These are phyloP conservation scores for Dorcus hopei DNA, from an alignment of 2,888 invertebrate species.

Conservation along the genomic window DNA sequence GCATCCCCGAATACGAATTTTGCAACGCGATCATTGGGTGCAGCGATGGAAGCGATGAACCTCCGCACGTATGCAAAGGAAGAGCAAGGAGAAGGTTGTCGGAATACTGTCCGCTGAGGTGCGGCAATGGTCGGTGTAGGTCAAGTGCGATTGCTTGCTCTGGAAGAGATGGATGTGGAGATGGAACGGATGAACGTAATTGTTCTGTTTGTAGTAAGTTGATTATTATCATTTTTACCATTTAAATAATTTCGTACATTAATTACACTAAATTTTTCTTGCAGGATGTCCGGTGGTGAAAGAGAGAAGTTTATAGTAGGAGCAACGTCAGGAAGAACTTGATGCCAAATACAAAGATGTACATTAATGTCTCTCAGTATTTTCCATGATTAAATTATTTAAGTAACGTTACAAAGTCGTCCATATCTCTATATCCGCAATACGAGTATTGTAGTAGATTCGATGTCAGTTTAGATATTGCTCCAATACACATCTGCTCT, in stretches of 20 bases:
- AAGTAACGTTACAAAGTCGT: neutral
- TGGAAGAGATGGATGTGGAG: slow-evolving; percentile 87
- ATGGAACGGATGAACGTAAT: slow-evolving; percentile 81
- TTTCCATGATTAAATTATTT: neutral
- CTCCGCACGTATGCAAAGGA: slow-evolving; percentile 70
- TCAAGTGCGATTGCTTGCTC: slow-evolving; percentile 88
- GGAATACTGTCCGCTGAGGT: slow-evolving; percentile 77
- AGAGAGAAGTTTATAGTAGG: slow-evolving; percentile 23
- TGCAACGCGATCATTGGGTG: slow-evolving; percentile 85
- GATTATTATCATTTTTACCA: neutral
- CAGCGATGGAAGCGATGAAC: slow-evolving; percentile 86
- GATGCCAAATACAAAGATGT: slow-evolving; percentile 17
- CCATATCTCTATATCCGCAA: neutral
- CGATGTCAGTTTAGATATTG: no score
- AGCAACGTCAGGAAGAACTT: neutral
- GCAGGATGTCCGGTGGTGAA: slow-evolving; percentile 31
- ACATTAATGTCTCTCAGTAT: slow-evolving; percentile 8
- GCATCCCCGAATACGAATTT: slow-evolving; percentile 85
- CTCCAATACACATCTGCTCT: no score
- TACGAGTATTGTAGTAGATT: no score
- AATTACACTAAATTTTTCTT: slow-evolving; percentile 12
- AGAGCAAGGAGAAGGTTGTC: slow-evolving; percentile 51
- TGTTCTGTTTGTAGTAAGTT: slow-evolving; percentile 86
- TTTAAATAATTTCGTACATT: neutral
- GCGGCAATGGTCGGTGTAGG: slow-evolving; percentile 83